Base-by-base conservation (phyloP, 2,888 invertebrate species). In the Hypercompe scribonia region DNA sequence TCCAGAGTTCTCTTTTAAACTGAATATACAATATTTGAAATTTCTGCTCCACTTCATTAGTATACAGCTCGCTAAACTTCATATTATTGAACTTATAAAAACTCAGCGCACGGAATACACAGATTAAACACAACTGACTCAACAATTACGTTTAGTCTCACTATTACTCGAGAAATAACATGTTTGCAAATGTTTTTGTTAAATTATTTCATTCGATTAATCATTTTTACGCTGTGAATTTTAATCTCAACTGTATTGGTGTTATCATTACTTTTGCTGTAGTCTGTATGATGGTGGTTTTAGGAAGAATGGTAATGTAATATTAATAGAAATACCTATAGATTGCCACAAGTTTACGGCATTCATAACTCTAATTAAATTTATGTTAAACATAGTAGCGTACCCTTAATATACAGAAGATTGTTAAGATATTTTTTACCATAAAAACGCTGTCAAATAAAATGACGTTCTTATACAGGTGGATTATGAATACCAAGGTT, bases 401-500 rank as follows among this genome's bases (percentile, higher is more conserved):
- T 50, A 50, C 24, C 21, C 24, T 50, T 50, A 8, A 10, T 50
- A 18, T 7, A 33, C 18, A 33, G 15, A 58, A 58, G 24, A n/a
- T 54, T 63, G 63, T 65, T 65, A 21, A 24, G 46, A 50, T 50
- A 46, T 50, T 34, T 34, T 33, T 10, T 46, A 31, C 24, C 46
- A 68, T n/a, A n/a, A 54, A 54, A 68, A 70, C 18, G 13, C 33
- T 67, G 31, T 72, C 67, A 63, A 67, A 72, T 63, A 72, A 67
- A 67, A 67, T 54, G 46, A 65, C 64, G 31, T 15, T 46, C 50
- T 10, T 65, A 72, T 31, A 18, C 65, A 72, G 65, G 71, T 65
- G 70, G 73, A 72, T 61, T 21, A 72, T 67, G 63, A 74, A 65
- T 65, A 72, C 76, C 42, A 63, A 18, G 70, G 69, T 39, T 65